Evolutionary conservation across 2,113 vertebrate species (phyloP).

Genomic region (Apaloderma vittatum): DNA sequence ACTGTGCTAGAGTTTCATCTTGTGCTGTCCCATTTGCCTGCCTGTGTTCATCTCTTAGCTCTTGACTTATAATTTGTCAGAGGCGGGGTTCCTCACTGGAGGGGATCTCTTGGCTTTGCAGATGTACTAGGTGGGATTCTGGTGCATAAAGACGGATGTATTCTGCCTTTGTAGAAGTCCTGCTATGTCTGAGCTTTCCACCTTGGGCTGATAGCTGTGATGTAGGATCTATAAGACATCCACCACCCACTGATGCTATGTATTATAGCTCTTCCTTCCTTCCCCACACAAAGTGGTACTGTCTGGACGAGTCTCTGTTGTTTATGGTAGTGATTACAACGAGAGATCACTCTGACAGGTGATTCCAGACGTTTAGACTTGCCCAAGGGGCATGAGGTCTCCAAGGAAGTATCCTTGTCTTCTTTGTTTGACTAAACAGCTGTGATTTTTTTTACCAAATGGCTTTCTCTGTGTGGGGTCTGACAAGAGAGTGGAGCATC

Average conservation of each 20-base stretch:
- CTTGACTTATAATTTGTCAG: background rate
- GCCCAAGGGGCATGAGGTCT: background rate
- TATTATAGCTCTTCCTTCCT: background rate
- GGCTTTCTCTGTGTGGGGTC: constrained; percentile 16
- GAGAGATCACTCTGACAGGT: background rate
- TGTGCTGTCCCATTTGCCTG: background rate
- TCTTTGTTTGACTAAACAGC: background rate
- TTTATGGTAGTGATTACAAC: background rate
- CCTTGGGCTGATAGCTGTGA: background rate
- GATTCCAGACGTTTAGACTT: constrained; percentile 8
- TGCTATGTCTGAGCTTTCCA: background rate
- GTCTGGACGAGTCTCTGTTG: background rate
- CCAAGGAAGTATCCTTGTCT: background rate
- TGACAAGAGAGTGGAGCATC: background rate
- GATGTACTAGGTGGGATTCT: background rate
- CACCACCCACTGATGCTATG: background rate
- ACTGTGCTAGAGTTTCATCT: background rate
- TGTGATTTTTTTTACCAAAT: background rate
- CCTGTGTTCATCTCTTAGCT: background rate
- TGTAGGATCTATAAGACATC: background rate
- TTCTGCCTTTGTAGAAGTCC: background rate
- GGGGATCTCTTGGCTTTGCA: background rate
- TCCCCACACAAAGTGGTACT: background rate
- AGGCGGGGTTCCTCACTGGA: background rate
- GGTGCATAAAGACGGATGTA: background rate